Percentiles rank a stretch among this genome's conserved stretches.
These are phyloP conservation scores for Taeniopygia guttata DNA, from an alignment of 2,797 vertebrate species.

Conservation along the genomic window DNA sequence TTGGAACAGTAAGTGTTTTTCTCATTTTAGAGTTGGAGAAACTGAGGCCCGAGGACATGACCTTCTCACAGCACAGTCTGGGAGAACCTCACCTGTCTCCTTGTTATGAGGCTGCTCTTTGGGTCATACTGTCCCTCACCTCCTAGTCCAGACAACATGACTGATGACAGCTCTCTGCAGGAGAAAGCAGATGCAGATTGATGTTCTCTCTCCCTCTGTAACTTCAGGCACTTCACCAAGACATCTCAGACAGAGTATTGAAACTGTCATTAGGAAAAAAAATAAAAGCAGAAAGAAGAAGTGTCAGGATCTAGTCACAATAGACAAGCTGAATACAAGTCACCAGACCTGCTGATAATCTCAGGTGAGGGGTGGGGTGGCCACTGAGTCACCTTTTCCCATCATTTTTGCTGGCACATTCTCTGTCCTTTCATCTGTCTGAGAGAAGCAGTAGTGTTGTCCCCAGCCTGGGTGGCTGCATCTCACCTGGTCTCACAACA, in stretches of 20 bases:
- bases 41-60: neutral
- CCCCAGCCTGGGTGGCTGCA: neutral
- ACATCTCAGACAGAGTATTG: neutral
- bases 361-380: neutral
- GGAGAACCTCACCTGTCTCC: neutral
- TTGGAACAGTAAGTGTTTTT: conserved; percentile 4
- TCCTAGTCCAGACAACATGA: neutral
- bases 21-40: conserved; percentile 11
- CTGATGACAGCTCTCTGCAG: neutral
- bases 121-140: neutral
- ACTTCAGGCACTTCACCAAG: conserved; percentile 19
- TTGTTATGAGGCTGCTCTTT: neutral
- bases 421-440: neutral
- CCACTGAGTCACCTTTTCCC: neutral
- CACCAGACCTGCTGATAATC: neutral
- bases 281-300: neutral
- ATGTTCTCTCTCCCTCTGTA: neutral
- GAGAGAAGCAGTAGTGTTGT: neutral
- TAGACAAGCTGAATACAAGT: neutral
- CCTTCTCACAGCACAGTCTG: neutral
- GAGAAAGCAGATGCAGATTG: neutral
- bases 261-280: neutral
- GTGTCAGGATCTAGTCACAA: neutral
- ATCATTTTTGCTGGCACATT: neutral
- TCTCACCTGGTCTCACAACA: neutral